A percentile compares a stretch with the other conserved stretches of the same genome.
phyloP scores from a whole-genome alignment of 1,140 invertebrate genomes.

The Drosophila persimilis region DNA sequence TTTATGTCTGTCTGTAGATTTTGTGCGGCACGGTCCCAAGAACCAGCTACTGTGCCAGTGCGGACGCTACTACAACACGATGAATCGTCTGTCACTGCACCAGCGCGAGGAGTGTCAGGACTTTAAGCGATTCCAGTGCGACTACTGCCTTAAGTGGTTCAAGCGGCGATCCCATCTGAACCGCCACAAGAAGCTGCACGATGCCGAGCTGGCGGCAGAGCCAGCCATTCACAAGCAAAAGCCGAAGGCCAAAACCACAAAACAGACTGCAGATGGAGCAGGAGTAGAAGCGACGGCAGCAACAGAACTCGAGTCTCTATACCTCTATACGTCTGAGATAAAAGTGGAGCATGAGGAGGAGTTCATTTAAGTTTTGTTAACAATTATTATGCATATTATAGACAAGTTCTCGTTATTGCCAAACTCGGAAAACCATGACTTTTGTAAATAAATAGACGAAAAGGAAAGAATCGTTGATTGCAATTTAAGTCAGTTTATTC shows the following conservation, averaged over 20 bases:
- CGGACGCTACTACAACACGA: conserved; percentile 67
- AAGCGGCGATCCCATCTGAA: conserved; percentile 69
- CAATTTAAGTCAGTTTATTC: conserved; percentile 12
- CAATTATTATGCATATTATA: conserved; percentile 49
- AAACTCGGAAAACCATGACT: conserved; percentile 35
- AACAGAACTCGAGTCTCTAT: conserved; percentile 40
- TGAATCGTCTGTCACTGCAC: conserved; percentile 59
- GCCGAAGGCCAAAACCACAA: conserved; percentile 8
- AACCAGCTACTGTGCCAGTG: conserved; percentile 70
- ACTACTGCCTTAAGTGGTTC: conserved; percentile 68
- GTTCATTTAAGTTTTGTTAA: conserved; percentile 49
- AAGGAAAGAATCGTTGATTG: conserved; percentile 20
- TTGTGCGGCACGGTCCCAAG: conserved; percentile 52
- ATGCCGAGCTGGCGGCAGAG: conserved; percentile 42
- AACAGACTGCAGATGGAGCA: not conserved
- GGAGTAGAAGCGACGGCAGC: not conserved
- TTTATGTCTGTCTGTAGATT: conserved; percentile 37
- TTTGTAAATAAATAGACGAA: conserved; percentile 55
- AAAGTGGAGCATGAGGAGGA: conserved; percentile 56
- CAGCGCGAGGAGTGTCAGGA: conserved; percentile 73
- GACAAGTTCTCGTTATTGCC: conserved; percentile 71
- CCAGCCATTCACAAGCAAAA: conserved; percentile 36
- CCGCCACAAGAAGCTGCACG: conserved; percentile 67
- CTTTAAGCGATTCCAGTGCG: conserved; percentile 71
- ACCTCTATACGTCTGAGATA: conserved; percentile 50